These are phyloP conservation scores for Dicycla oo DNA, from an alignment of 2,888 invertebrate species.

Conservation along the genomic window DNA sequence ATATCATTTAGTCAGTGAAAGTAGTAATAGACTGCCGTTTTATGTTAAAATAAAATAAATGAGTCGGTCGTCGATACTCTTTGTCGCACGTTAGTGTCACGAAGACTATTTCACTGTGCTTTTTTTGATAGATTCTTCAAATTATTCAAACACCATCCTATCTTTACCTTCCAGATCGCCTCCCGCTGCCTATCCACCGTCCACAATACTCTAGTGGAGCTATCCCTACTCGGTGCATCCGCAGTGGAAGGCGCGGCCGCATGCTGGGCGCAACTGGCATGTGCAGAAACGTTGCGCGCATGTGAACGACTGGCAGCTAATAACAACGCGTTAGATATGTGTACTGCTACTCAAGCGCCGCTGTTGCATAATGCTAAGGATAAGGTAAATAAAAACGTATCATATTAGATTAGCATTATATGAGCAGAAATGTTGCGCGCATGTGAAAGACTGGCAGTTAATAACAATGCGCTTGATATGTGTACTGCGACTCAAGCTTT, in stretches of 20 bases:
- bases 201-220: constrained; percentile 96
- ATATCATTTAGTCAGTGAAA: too few relatives aligned
- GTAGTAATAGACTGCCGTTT: too few relatives aligned
- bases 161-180: constrained; percentile 91
- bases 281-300: constrained; percentile 96
- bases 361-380: constrained; percentile 93
- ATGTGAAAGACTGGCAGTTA: constrained; percentile 80
- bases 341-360: constrained; percentile 96
- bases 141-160: neutral
- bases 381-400: constrained; percentile 89
- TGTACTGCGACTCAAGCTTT: constrained; percentile 96
- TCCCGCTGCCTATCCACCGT: constrained; percentile 97
- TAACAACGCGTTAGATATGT: constrained; percentile 92
- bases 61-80: too few relatives aligned
- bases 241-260: constrained; percentile 95
- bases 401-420: too few relatives aligned
- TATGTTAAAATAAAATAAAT: too few relatives aligned
- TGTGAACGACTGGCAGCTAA: constrained; percentile 92
- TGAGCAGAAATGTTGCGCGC: neutral
- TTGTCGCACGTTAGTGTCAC: neutral
- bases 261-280: constrained; percentile 98
- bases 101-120: too few relatives aligned
- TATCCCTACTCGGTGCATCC: constrained; percentile 94
- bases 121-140: neutral
- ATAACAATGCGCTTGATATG: constrained; percentile 92